These are phyloP conservation scores for Leptobrachium ailaonicum DNA, from an alignment of 2,113 vertebrate genomes.

Conservation along the genomic window DNA sequence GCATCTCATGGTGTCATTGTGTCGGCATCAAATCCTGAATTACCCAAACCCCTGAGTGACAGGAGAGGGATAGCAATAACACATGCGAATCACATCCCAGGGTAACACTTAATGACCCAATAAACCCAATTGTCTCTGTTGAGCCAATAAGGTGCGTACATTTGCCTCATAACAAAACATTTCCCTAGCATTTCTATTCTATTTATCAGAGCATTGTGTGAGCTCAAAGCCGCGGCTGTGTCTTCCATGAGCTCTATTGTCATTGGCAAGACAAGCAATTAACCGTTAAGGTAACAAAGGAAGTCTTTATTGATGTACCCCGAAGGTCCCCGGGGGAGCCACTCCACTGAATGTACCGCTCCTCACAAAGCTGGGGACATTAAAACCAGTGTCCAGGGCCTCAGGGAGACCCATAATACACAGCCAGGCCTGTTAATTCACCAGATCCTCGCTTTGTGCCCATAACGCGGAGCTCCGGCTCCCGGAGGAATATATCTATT, in stretches of 20 bases:
- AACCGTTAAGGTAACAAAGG: neutral
- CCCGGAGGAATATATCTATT: neutral
- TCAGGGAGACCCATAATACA: neutral
- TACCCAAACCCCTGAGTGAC: neutral
- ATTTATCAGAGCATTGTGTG: neutral
- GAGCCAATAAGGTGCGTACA: neutral
- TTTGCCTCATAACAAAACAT: neutral
- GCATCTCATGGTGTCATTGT: no score
- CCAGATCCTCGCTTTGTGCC: neutral
- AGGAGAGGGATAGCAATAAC: neutral
- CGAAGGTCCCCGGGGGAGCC: neutral
- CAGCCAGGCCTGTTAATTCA: neutral
- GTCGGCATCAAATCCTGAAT: neutral
- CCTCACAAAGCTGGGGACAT: neutral
- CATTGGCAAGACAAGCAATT: constrained; percentile 2
- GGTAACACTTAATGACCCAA: constrained; percentile 7
- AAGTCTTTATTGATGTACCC: neutral
- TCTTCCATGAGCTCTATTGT: constrained; percentile 3
- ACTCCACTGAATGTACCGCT: neutral
- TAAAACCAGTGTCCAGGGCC: neutral
- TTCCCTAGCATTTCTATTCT: neutral
- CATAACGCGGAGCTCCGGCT: neutral
- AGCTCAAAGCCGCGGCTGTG: neutral
- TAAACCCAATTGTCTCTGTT: constrained; percentile 3
- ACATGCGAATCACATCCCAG: neutral